Percentiles rank a stretch among this genome's conserved stretches.
phyloP scores from a whole-genome alignment of 1,140 invertebrate genomes.

The Formica exsecta region DNA sequence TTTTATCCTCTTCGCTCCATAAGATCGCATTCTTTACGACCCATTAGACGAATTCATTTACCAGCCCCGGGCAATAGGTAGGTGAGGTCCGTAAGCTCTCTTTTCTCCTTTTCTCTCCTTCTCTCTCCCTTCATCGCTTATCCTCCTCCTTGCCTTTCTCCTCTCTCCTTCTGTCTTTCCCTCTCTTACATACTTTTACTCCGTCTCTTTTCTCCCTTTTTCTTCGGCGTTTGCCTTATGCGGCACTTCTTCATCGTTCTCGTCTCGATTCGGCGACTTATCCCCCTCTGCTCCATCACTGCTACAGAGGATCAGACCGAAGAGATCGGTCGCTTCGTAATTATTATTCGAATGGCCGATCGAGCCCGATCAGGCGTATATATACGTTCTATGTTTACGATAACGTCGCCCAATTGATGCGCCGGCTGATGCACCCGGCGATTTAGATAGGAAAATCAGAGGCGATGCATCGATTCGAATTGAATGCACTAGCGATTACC shows the following conservation, averaged over 20 bases:
- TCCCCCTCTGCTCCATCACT: neutral
- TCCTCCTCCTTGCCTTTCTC: constrained; percentile 46
- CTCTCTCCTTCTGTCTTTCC: constrained; percentile 67
- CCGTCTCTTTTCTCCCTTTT: constrained; percentile 23
- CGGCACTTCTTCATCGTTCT: constrained; percentile 51
- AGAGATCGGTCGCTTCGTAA: constrained; percentile 42
- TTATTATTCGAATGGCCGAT: constrained; percentile 61
- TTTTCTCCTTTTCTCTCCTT: constrained; percentile 66
- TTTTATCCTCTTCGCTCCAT: constrained; percentile 86
- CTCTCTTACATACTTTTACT: constrained; percentile 19
- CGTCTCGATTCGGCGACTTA: constrained; percentile 48
- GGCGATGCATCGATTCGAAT: constrained; percentile 60
- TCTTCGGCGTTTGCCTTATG: constrained; percentile 16
- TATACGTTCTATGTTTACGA: constrained; percentile 62
- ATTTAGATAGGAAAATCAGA: constrained; percentile 66
- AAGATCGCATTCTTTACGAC: constrained; percentile 87
- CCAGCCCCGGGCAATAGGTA: constrained; percentile 83
- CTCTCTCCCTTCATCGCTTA: constrained; percentile 47
- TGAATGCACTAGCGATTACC: constrained; percentile 61
- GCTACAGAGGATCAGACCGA: neutral
- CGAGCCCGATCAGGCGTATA: constrained; percentile 53
- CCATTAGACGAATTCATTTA: constrained; percentile 87
- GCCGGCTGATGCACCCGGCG: constrained; percentile 60
- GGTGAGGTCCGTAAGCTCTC: constrained; percentile 77
- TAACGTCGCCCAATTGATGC: constrained; percentile 65